Base-by-base conservation (phyloP, 2,888 invertebrate genomes). In the Tricholauxania praeusta region DNA sequence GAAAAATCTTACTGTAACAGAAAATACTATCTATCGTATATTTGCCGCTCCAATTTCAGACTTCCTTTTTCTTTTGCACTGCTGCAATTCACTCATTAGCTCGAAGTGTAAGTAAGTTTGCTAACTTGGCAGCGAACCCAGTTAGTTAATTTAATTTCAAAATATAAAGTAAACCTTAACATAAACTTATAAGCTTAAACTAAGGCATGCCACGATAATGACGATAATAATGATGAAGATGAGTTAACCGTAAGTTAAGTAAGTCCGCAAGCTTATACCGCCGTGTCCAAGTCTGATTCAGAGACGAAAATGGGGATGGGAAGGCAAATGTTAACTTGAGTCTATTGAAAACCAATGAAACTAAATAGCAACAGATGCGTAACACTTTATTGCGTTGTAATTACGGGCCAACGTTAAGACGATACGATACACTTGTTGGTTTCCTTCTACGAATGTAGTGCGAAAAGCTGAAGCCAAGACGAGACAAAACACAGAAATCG, bases 351-450 rank as follows among this genome's bases (percentile, higher is more conserved):
- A 28, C 39, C 60, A 60, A 22, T 60, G 14, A 14, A 60, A 60
- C 60, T 32, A 32, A 60, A 60, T 60, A n/a, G 32, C 28, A 32
- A 60, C 60, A 60, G 60, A 60, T 60, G 60, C 60, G 60, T 60
- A 60, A 60, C 32, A 12, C 22, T 57, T 22, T 57, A 57, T 14
- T 12, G 53, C 53, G 53, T 10, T 39, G 39, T 39, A 39, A 39
- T 39, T 39, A 39, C 10, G 39, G 39, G 39, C 10, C 39, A 39
- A 39, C 10, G 39, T 39, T 10, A 39, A 39, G 10, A 10, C 39
- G 39, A 10, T 39, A 39, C 10, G 39, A 39, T 39, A 39, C 10
- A 39, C 39, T 10, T 39, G 39, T 39, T 39, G 39, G 8, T 39
- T 39, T 39, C 10, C 39, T 39, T 39, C 39, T 4, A 39, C 10